Percentiles rank a stretch among this genome's conserved stretches.
These are phyloP conservation scores for Palloptera scutellata DNA, from an alignment of 2,888 invertebrate species.

Conservation along the genomic window DNA sequence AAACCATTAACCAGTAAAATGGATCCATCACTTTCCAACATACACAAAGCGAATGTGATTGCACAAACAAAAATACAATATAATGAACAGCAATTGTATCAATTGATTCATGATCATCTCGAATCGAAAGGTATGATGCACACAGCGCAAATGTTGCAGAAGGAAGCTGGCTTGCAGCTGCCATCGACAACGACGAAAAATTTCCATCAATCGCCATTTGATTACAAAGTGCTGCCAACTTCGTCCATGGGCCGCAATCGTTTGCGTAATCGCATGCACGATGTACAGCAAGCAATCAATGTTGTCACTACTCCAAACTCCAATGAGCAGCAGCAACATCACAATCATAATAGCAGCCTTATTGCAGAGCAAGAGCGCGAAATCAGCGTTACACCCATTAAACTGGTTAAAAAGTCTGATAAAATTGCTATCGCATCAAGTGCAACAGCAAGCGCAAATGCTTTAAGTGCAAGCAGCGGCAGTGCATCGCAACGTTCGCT, in stretches of 20 bases:
- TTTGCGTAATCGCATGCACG: slow-evolving; percentile 59
- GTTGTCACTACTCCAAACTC: slow-evolving; percentile 22
- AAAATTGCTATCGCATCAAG: slow-evolving; percentile 23
- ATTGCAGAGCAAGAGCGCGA: slow-evolving; percentile 31
- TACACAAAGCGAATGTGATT: slow-evolving; percentile 92
- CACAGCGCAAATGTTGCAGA: slow-evolving; percentile 76
- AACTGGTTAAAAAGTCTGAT: slow-evolving; percentile 52
- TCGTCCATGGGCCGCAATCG: slow-evolving; percentile 53
- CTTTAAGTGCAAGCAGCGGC: slow-evolving; percentile 5
- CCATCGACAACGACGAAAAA: slow-evolving; percentile 60
- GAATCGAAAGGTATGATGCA: slow-evolving; percentile 76
- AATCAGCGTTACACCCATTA: slow-evolving; percentile 50
- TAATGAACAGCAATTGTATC: slow-evolving; percentile 91
- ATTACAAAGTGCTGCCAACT: slow-evolving; percentile 55
- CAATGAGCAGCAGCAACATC: slow-evolving; percentile 19
- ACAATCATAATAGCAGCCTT: slow-evolving; percentile 38
- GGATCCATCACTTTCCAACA: slow-evolving; percentile 87
- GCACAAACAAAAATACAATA: slow-evolving; percentile 95
- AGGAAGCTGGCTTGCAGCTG: slow-evolving; percentile 74
- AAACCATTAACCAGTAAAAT: slow-evolving; percentile 79
- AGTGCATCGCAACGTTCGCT: slow-evolving; percentile 54
- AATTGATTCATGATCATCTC: slow-evolving; percentile 90
- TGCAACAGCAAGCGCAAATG: slow-evolving; percentile 24
- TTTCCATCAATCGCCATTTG: slow-evolving; percentile 63
- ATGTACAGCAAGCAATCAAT: slow-evolving; percentile 49